These are phyloP conservation scores for Peribatodes rhomboidaria DNA, from an alignment of 2,888 invertebrate genomes.

Conservation along the genomic window DNA sequence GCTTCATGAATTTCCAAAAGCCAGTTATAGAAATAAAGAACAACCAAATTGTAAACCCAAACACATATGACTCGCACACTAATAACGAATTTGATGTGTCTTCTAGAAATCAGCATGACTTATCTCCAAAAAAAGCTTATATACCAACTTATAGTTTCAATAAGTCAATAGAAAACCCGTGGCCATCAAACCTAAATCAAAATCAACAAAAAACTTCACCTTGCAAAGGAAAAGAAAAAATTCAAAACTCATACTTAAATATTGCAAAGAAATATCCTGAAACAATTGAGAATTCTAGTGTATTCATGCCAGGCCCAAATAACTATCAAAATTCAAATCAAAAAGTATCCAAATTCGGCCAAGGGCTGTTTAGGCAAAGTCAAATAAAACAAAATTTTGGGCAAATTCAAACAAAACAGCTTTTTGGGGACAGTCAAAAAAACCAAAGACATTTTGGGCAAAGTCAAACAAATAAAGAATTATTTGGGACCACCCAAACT, in stretches of 20 bases:
- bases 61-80: background rate
- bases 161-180: background rate
- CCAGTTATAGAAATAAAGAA: background rate
- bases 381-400: background rate
- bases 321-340: background rate
- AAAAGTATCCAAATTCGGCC: background rate
- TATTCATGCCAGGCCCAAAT: background rate
- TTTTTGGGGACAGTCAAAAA: background rate
- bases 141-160: background rate
- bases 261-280: conserved; percentile 4
- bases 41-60: background rate
- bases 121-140: background rate
- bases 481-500: background rate
- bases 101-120: conserved; percentile 1
- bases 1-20: background rate
- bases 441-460: background rate
- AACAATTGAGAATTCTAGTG: background rate
- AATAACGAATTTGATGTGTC: background rate
- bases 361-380: background rate
- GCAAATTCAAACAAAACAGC: background rate
- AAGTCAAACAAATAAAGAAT: conserved; percentile 1
- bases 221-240: conserved; percentile 12
- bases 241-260: background rate
- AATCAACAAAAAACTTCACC: conserved; percentile 22
- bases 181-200: background rate